phyloP scores from a whole-genome alignment of 1,140 invertebrate species.

The Polyergus mexicanus region DNA sequence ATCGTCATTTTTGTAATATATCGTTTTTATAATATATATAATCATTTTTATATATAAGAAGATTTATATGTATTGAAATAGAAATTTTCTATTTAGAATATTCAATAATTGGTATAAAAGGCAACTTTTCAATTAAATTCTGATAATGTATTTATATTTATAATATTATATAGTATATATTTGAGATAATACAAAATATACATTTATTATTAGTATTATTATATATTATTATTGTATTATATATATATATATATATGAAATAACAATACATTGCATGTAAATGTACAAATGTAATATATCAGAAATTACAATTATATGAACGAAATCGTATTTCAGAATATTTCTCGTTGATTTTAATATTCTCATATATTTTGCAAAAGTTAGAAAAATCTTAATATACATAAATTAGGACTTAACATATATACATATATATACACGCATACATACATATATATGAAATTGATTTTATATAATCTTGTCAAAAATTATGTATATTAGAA shows the following conservation, averaged over 20 bases:
- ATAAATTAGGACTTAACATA: conserved; percentile 53
- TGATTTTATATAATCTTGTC: conserved; percentile 51
- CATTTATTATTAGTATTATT: conserved; percentile 39
- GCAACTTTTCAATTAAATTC: conserved; percentile 24
- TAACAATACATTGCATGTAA: conserved; percentile 33
- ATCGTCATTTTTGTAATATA: conserved; percentile 7
- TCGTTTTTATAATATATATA: conserved; percentile 28
- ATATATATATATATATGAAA: conserved; percentile 36
- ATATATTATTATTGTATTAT: conserved; percentile 42
- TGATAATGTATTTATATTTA: conserved; percentile 53
- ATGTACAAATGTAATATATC: conserved; percentile 49
- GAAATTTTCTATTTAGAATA: conserved; percentile 14
- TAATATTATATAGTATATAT: conserved; percentile 43
- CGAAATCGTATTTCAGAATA: conserved; percentile 9
- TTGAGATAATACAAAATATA: conserved; percentile 57
- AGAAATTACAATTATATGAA: conserved; percentile 38
- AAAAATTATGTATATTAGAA: conserved; percentile 25
- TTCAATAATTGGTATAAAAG: conserved; percentile 39
- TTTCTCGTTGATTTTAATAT: conserved; percentile 28
- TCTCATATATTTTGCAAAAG: conserved; percentile 26
- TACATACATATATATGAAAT: conserved; percentile 46
- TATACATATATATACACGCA: conserved; percentile 36
- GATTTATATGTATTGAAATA: conserved; percentile 35
- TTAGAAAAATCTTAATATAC: conserved; percentile 55
- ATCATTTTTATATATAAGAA: neutral